Evolutionary conservation across 2,113 vertebrate species (phyloP).

Genomic region (Propithecus coquereli): DNA sequence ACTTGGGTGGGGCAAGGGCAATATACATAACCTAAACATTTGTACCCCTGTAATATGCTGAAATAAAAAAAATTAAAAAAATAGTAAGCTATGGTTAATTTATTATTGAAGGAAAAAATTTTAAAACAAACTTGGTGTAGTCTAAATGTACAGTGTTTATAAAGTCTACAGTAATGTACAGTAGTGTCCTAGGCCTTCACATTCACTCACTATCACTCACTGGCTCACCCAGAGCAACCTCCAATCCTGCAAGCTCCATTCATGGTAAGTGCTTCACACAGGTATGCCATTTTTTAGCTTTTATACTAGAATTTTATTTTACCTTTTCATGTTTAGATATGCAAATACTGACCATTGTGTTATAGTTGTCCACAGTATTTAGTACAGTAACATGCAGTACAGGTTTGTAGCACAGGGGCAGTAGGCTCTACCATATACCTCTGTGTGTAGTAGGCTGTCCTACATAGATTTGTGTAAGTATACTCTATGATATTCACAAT

Average conservation of each 20-base stretch:
- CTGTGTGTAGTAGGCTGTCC: not conserved
- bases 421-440: not conserved
- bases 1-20: too few species aligned
- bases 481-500: not conserved
- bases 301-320: not conserved
- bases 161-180: not conserved
- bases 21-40: too few species aligned
- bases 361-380: not conserved
- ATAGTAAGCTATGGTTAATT: not conserved
- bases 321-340: not conserved
- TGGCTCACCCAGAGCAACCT: not conserved
- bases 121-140: not conserved
- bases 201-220: not conserved
- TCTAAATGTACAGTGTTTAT: not conserved
- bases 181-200: not conserved
- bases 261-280: not conserved
- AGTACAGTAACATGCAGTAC: not conserved
- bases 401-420: not conserved
- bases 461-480: not conserved
- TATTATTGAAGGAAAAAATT: not conserved
- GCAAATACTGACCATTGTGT: not conserved
- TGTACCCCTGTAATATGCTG: too few species aligned
- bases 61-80: not conserved
- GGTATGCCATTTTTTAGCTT: not conserved
- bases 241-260: not conserved